These are phyloP conservation scores for Acanthococcus lagerstroemiae DNA, from an alignment of 2,888 invertebrate species.

Conservation along the genomic window DNA sequence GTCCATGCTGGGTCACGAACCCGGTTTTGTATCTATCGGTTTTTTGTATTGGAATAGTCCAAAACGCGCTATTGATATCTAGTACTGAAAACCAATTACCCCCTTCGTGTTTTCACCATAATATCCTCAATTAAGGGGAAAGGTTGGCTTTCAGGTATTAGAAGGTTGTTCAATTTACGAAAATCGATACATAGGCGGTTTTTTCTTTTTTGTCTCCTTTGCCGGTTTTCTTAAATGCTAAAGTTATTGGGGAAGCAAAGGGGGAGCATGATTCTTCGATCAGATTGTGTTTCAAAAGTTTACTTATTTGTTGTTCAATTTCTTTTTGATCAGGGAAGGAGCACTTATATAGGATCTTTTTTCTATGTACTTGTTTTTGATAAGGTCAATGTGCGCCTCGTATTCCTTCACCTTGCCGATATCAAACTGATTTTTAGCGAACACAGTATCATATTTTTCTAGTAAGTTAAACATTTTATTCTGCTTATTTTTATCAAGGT, in stretches of 20 bases:
- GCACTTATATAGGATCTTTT: background rate
- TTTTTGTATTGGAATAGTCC: no score
- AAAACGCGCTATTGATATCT: no score
- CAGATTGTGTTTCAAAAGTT: background rate
- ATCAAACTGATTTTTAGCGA: background rate
- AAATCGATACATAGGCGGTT: slow-evolving; percentile 22
- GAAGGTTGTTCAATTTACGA: slow-evolving; percentile 11
- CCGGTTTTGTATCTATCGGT: no score
- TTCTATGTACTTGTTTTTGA: background rate
- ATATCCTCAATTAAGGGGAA: slow-evolving; percentile 20
- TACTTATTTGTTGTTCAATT: background rate
- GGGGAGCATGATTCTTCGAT: background rate
- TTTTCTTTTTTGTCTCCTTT: slow-evolving; percentile 9
- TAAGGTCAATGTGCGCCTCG: background rate
- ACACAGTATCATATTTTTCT: background rate
- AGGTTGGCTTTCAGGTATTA: slow-evolving; percentile 15
- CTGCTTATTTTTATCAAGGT: no score
- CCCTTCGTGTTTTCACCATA: slow-evolving; percentile 35
- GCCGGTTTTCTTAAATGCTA: background rate
- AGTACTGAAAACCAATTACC: no score
- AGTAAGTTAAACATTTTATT: no score
- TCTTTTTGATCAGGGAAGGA: background rate
- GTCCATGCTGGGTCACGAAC: no score
- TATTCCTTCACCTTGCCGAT: background rate
- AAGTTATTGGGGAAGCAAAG: background rate